Percentiles rank a stretch among this genome's conserved stretches.
Conservation (phyloP, 2,888 invertebrate genomes). For the Noctua comes region DNA sequence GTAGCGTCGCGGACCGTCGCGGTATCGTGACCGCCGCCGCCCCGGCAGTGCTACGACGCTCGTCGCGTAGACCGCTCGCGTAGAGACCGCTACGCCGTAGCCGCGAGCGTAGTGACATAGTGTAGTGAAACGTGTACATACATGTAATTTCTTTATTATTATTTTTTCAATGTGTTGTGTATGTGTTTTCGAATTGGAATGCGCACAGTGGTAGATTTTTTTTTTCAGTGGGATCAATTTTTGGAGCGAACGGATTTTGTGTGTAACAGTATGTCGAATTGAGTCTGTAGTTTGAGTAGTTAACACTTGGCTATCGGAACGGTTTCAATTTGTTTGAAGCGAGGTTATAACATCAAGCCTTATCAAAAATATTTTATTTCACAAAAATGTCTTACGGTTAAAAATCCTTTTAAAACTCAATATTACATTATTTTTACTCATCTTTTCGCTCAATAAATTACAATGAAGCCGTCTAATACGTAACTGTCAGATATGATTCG, state of each 20-base stretch:
- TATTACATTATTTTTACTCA: constrained; percentile 26
- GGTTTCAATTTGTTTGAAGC: background rate
- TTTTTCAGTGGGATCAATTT: constrained; percentile 47
- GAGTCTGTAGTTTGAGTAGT: constrained; percentile 45
- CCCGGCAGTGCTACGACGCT: constrained; percentile 87
- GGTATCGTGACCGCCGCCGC: constrained; percentile 71
- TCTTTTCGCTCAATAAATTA: constrained; percentile 47
- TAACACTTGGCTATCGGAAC: constrained; percentile 3
- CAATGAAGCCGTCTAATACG: constrained; percentile 49
- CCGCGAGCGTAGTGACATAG: constrained; percentile 73
- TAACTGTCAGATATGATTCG: constrained; percentile 59
- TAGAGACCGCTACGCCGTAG: constrained; percentile 80
- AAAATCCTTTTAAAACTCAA: constrained; percentile 14
- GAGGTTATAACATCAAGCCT: background rate
- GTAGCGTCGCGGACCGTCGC: constrained; percentile 72
- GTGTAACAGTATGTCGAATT: constrained; percentile 54
- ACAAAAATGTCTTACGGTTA: background rate
- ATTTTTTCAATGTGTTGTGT: constrained; percentile 69
- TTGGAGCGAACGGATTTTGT: constrained; percentile 49
- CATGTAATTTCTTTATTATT: constrained; percentile 75
- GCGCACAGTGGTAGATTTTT: constrained; percentile 65
- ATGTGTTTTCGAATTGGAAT: constrained; percentile 70
- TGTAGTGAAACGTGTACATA: constrained; percentile 80
- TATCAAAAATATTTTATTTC: background rate
- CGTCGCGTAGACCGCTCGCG: constrained; percentile 86